Conservation (phyloP, 2,113 vertebrate species). For the Callionymus lyra region DNA sequence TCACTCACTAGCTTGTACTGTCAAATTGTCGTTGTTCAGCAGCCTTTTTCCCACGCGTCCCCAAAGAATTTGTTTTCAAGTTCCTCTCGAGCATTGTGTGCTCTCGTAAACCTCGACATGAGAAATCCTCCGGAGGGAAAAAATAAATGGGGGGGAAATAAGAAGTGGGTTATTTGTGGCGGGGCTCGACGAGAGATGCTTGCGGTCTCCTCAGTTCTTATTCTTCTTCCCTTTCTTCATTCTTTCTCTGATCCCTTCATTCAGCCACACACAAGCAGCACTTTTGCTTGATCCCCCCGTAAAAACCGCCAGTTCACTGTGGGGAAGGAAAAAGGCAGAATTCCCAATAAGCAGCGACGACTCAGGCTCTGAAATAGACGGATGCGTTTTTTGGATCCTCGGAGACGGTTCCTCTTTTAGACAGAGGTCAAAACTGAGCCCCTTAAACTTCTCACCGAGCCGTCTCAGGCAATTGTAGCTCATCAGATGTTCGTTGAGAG, state of each 20-base stretch:
- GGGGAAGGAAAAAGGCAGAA: constrained; percentile 4
- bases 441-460: constrained; percentile 16
- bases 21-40: too few species aligned
- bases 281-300: constrained; percentile 39
- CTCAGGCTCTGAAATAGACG: constrained; percentile 33
- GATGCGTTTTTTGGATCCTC: constrained; percentile 21
- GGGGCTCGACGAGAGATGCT: constrained; percentile 45
- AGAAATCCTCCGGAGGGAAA: constrained; percentile 53
- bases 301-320: constrained; percentile 36
- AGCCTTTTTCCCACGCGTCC: not conserved
- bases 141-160: constrained; percentile 32
- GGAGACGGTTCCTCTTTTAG: constrained; percentile 11
- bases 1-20: too few species aligned
- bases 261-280: constrained; percentile 40
- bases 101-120: constrained; percentile 36
- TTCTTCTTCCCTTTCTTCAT: constrained; percentile 32
- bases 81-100: constrained; percentile 36
- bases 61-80: constrained; percentile 21
- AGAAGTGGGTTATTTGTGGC: constrained; percentile 54
- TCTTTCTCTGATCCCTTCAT: constrained; percentile 41
- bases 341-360: constrained; percentile 14
- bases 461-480: constrained; percentile 21
- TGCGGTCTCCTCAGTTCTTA: constrained; percentile 46
- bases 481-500: constrained; percentile 14
- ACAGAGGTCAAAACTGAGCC: constrained; percentile 13